phyloP scores from a whole-genome alignment of 2,888 invertebrate genomes.

The Nomada lathburiana region DNA sequence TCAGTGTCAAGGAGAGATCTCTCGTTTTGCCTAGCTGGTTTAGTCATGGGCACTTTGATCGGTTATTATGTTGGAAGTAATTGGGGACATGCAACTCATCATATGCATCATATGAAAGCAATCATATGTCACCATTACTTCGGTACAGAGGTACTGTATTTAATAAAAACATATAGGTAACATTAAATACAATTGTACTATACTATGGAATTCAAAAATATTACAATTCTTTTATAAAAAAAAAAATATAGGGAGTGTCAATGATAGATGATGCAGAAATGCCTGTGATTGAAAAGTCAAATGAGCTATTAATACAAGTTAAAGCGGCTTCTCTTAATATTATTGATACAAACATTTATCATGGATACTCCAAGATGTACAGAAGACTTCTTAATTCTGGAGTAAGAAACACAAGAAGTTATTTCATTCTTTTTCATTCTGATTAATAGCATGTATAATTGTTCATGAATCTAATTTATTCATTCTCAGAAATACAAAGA shows the following conservation, averaged over 20 bases:
- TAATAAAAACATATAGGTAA: background rate
- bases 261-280: slow-evolving; percentile 86
- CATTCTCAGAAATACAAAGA: slow-evolving; percentile 82
- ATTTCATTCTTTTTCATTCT: slow-evolving; percentile 16
- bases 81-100: slow-evolving; percentile 76
- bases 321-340: slow-evolving; percentile 87
- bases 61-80: slow-evolving; percentile 83
- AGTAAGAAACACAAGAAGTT: slow-evolving; percentile 70
- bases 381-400: slow-evolving; percentile 83
- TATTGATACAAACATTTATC: slow-evolving; percentile 87
- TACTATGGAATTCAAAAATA: background rate
- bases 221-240: slow-evolving; percentile 49
- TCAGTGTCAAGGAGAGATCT: slow-evolving; percentile 84
- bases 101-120: slow-evolving; percentile 85
- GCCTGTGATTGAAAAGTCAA: slow-evolving; percentile 85
- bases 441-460: background rate
- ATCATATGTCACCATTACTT: slow-evolving; percentile 84
- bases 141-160: slow-evolving; percentile 83
- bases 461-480: slow-evolving; percentile 21
- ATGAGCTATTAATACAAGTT: slow-evolving; percentile 87
- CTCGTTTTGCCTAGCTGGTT: slow-evolving; percentile 83
- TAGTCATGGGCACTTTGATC: slow-evolving; percentile 83
- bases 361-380: slow-evolving; percentile 86
- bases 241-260: slow-evolving; percentile 84
- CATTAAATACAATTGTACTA: background rate